Base-by-base conservation (phyloP, 2,888 invertebrate genomes). In the Aleiodes alternator region DNA sequence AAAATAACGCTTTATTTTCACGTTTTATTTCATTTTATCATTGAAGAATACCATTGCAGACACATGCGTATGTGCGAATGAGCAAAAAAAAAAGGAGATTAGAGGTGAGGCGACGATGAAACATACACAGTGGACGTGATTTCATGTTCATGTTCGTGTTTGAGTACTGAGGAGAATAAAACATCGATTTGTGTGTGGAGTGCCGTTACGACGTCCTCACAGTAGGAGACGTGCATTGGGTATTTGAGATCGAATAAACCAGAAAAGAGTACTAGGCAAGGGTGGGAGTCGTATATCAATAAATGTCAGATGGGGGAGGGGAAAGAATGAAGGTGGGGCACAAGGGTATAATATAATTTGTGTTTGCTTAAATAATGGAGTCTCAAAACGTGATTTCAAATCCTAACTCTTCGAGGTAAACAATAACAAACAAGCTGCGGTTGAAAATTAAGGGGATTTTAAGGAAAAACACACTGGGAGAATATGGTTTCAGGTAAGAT, bases 141-240 rank as follows among this genome's bases (percentile, higher is more conserved):
- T 43, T 38, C 38, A 64, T 12, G 16, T 38, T 23, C 3, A 29
- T 9, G 38, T 29, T 34, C 5, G 76, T 14, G 69, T 29, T 59
- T 14, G 53, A 48, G 38, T 56, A 55, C n/a, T 11, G 64, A 72
- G 4, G 66, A 61, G 77, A 50, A 72, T 73, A 69, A 69, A 43
- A 69, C 38, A 50, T 72, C 69, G 77, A 69, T 71, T 55, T 43
- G 43, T 43, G 31, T 56, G 76, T 72, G 76, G 80, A 81, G 78
- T 81, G 80, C 82, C 82, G 82, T 82, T 81, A 82, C 80, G 72
- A 76, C 79, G 81, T 81, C 78, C 79, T 78, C 73, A 14, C 55
- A 56, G 48, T 66, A 69, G 68, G 31, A 11, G 48, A 73, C 38
- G 56, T 56, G 29, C 53, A 43, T 8, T 23, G 48, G 34, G 38